Conservation (phyloP, 2,797 vertebrate genomes). For the Clamator glandarius region DNA sequence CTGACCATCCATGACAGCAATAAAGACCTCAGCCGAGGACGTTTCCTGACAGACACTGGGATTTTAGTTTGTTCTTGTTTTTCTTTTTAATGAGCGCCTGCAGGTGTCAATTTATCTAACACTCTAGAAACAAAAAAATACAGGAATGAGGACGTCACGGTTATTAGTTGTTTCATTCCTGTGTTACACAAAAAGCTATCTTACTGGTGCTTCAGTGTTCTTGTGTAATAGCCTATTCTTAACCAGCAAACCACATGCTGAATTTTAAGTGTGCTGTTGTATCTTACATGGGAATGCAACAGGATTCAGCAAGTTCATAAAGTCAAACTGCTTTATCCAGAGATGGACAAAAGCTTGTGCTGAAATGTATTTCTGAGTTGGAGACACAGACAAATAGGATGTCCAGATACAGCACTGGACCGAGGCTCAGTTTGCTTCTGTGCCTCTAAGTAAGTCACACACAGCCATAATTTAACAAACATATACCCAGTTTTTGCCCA, state of each 20-base stretch:
- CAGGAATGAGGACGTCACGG: not conserved
- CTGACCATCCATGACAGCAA: accelerated
- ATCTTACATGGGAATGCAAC: not conserved
- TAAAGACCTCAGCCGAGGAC: not conserved
- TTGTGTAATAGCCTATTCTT: not conserved
- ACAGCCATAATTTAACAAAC: not conserved
- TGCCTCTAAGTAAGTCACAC: accelerated
- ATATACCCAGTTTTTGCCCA: not conserved
- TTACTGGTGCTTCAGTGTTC: not conserved
- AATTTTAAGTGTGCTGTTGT: constrained; percentile 24
- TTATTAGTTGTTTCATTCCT: not conserved
- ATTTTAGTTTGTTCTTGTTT: not conserved
- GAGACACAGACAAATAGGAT: not conserved
- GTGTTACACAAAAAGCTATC: not conserved
- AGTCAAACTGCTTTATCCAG: constrained; percentile 24
- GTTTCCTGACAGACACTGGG: not conserved
- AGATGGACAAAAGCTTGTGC: not conserved
- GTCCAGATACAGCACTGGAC: not conserved
- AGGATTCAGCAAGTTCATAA: not conserved
- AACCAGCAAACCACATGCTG: constrained; percentile 8
- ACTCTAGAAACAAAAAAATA: not conserved
- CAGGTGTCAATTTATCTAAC: not conserved
- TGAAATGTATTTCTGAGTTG: not conserved
- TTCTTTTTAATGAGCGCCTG: not conserved
- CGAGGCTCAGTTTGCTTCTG: not conserved